Evolutionary conservation across 2,113 vertebrate genomes (phyloP).

Genomic region (Tamias sibiricus): DNA sequence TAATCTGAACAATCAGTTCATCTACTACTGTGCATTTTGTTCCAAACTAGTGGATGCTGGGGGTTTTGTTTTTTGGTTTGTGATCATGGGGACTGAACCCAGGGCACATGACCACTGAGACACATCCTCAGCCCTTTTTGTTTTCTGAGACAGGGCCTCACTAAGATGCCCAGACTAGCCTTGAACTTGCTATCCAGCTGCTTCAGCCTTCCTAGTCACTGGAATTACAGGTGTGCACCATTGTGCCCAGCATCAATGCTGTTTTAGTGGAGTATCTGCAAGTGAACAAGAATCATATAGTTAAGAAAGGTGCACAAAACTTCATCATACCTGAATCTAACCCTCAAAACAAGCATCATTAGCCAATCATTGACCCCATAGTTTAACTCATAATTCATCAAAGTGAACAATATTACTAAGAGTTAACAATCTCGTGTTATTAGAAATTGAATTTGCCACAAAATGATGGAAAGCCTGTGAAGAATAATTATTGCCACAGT

Average conservation of each 20-base stretch:
- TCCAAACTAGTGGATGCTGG: neutral
- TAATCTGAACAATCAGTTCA: neutral
- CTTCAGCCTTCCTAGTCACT: too few species aligned
- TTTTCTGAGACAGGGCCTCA: too few species aligned
- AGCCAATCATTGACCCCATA: conserved; percentile 8
- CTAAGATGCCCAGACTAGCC: too few species aligned
- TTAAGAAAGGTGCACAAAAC: neutral
- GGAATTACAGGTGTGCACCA: too few species aligned
- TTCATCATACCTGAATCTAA: neutral
- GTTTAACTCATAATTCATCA: conserved; percentile 49
- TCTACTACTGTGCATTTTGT: neutral
- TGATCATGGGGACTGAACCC: too few species aligned
- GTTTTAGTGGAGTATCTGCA: neutral
- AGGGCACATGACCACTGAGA: too few species aligned
- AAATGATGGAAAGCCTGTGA: conserved; percentile 35
- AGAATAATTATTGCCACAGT: neutral
- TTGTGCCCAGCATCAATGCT: too few species aligned
- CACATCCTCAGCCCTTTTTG: too few species aligned
- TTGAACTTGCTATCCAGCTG: too few species aligned
- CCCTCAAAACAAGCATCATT: conserved; percentile 14
- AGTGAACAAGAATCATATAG: neutral
- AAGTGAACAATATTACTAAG: conserved; percentile 52
- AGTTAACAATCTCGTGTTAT: neutral
- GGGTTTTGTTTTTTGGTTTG: too few species aligned
- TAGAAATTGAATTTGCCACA: conserved; percentile 47